Evolutionary conservation across 2,797 vertebrate genomes (phyloP), one percentile per base, ranked within the genome.

Genomic region (Sebastes nivosus): DNA sequence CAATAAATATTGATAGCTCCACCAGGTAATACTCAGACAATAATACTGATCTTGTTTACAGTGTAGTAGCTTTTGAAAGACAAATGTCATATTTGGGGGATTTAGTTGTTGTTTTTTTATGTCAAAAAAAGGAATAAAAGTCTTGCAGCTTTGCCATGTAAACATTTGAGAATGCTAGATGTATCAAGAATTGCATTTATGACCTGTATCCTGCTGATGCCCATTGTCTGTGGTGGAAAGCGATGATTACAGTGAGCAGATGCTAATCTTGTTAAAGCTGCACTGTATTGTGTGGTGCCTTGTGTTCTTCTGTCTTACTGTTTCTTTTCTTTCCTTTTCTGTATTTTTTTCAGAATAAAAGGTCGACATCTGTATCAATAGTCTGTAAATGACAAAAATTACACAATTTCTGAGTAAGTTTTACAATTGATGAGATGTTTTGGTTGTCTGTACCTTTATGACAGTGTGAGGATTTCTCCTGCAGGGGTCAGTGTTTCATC

Each of bases 401-500:
- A 6, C 8, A 54, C 8, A n/a, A 30, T 20, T 55, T 65, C 4
- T 67, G 14, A 27, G 13, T 20, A 14, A 9, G 5, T 52, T 71
- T 75, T 29, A 1, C 12, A 59, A 46, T 2, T 18, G 18, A 24
- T 29, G 2, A 18, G 3, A 36, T 1, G 7, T 2, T 8, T 69
- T 10, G 4, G n/a, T 50, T 72, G 2, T 8, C 24, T 67, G 4
- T 12, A 24, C 14, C 8, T 63, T 52, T 18, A 27, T 38, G 50
- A 24, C 60, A 85, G 60, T 88, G 54, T 63, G 12, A n/a, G 5
- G 3, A 1, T 27, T 8, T 75, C 1, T 73, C 88, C 91, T 60
- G 74, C 42, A 92, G 93, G 81, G 80, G 92, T 75, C 92, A 30
- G 78, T 89, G 80, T 89, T 90, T 71, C 12, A 86, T 80, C 58